phyloP scores from a whole-genome alignment of 2,888 invertebrate genomes.

The Callyntrura sp. region DNA sequence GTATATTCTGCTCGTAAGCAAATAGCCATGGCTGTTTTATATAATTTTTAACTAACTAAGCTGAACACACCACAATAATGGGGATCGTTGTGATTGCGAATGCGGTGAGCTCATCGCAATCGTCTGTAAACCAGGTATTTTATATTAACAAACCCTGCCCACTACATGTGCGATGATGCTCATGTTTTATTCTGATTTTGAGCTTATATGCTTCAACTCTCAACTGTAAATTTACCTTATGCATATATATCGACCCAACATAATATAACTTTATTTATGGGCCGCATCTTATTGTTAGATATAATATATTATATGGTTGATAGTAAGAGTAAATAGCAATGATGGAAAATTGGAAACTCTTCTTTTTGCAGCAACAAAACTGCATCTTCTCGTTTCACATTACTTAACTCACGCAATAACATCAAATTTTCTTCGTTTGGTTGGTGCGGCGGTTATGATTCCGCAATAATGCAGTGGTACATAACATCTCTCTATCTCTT shows the following conservation, averaged over 20 bases:
- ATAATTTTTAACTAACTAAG: neutral
- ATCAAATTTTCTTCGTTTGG: neutral
- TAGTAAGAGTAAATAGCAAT: neutral
- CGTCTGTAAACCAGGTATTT: neutral
- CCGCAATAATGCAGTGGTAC: conserved; percentile 19
- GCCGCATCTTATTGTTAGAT: too few relatives aligned
- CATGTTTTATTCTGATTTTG: neutral
- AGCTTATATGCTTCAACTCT: neutral
- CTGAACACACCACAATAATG: neutral
- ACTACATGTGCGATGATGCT: neutral
- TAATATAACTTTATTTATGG: neutral
- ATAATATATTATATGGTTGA: neutral
- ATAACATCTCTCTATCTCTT: neutral
- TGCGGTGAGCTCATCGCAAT: conserved; percentile 23
- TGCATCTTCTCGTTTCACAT: neutral
- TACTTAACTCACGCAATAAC: conserved; percentile 2
- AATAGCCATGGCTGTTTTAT: neutral
- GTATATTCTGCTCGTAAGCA: neutral
- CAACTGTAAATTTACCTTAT: neutral
- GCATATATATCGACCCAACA: neutral
- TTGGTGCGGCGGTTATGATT: conserved; percentile 1
- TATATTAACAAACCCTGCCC: neutral
- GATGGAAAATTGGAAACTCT: neutral
- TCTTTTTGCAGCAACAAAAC: neutral
- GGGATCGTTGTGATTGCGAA: neutral